phyloP scores from a whole-genome alignment of 2,888 invertebrate genomes.

The Patella caerulea region DNA sequence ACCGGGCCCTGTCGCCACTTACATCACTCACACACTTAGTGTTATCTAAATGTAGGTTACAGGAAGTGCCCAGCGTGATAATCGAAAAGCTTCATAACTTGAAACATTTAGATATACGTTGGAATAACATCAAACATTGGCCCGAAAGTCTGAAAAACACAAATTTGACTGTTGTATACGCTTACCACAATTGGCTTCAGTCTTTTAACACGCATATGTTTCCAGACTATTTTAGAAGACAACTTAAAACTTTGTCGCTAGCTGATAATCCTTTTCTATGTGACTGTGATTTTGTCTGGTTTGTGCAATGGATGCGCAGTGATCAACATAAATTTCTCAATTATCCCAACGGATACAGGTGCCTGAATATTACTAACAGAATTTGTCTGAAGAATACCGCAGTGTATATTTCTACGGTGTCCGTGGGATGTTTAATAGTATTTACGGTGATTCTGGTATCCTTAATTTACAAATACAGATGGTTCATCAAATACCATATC shows the following conservation, averaged over 20 bases:
- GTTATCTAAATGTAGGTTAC: no score
- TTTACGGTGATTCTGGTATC: not conserved
- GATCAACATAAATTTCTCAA: conserved; percentile 5
- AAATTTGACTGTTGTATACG: no score
- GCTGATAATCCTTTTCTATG: conserved; percentile 77
- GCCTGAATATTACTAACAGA: conserved; percentile 8
- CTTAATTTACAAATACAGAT: conserved; percentile 17
- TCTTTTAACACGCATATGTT: not conserved
- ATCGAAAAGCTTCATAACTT: no score
- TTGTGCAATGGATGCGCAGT: conserved; percentile 30
- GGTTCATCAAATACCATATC: conserved; percentile 11
- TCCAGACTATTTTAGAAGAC: not conserved
- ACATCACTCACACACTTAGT: no score
- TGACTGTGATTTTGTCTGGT: conserved; percentile 73
- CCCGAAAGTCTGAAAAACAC: no score
- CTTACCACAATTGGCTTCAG: no score
- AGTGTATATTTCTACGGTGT: not conserved
- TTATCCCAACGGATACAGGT: conserved; percentile 6
- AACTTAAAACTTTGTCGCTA: conserved; percentile 72
- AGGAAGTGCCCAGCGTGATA: no score
- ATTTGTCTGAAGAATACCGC: conserved; percentile 3
- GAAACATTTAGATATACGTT: no score
- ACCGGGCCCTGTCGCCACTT: no score
- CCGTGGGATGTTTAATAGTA: not conserved
- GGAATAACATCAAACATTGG: no score